Percentiles rank a stretch among this genome's conserved stretches.
Evolutionary conservation across 2,113 vertebrate species (phyloP).

Genomic region (Archocentrus centrarchus): DNA sequence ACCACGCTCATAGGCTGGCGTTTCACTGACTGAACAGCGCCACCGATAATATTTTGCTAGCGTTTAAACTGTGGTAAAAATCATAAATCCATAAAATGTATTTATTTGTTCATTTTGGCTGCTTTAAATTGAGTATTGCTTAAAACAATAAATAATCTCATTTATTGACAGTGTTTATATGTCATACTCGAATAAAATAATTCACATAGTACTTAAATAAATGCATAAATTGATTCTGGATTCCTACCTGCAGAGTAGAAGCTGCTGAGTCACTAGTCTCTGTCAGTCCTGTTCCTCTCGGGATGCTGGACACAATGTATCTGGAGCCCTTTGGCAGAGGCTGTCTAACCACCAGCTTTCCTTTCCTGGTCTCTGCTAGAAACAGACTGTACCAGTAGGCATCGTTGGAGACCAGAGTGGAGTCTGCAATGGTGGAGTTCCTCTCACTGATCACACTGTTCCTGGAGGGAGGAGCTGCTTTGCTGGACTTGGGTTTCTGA

Average conservation of each 20-base stretch:
- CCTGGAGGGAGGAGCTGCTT: constrained; percentile 67
- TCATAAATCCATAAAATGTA: too few species aligned
- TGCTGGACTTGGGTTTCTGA: constrained; percentile 67
- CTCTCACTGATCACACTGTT: constrained; percentile 78
- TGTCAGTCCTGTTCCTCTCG: constrained; percentile 68
- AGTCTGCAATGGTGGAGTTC: constrained; percentile 76
- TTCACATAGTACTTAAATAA: too few species aligned
- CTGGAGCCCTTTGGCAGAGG: constrained; percentile 74
- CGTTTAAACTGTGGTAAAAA: too few species aligned
- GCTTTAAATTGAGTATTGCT: too few species aligned
- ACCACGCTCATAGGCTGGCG: too few species aligned
- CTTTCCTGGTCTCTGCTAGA: constrained; percentile 76
- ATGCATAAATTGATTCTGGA: too few species aligned
- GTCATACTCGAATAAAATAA: too few species aligned
- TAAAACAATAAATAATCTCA: too few species aligned
- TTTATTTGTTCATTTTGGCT: too few species aligned
- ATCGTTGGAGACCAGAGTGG: constrained; percentile 78
- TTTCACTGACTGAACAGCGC: too few species aligned
- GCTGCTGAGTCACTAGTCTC: constrained; percentile 72
- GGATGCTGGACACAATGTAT: constrained; percentile 78
- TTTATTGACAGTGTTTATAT: too few species aligned
- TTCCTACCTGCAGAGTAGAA: constrained; percentile 73
- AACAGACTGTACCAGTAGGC: constrained; percentile 80
- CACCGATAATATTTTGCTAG: too few species aligned
- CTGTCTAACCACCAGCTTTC: constrained; percentile 77